Conservation (phyloP, 2,888 invertebrate species). For the Frankliniella fusca region DNA sequence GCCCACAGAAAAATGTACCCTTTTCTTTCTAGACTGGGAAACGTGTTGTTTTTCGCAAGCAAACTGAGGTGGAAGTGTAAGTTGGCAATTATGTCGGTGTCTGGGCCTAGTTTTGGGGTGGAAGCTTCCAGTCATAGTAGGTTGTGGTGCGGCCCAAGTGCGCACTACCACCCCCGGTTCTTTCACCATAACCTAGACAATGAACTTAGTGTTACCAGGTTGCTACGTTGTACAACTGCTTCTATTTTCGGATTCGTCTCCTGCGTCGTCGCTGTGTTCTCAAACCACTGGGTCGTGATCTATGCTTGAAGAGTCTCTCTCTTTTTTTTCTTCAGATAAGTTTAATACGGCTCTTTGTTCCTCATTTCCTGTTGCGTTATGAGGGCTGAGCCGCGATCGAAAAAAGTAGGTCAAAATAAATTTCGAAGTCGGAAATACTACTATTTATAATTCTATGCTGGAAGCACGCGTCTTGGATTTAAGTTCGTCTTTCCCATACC, state of each 20-base stretch:
- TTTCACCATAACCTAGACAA: constrained; percentile 21
- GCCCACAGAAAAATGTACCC: not conserved
- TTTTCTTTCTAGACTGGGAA: not conserved
- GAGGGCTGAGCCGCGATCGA: not conserved
- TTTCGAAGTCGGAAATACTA: too few relatives aligned
- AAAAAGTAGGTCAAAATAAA: too few relatives aligned
- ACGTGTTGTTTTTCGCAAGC: not conserved
- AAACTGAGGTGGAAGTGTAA: not conserved
- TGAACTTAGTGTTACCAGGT: not conserved
- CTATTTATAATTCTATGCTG: too few relatives aligned
- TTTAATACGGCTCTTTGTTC: not conserved
- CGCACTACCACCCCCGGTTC: not conserved
- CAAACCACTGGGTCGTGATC: not conserved
- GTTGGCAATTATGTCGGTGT: not conserved
- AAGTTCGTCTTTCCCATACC: too few relatives aligned
- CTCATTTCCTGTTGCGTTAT: not conserved
- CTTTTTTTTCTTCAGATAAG: not conserved
- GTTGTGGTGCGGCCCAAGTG: not conserved
- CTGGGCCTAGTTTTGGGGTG: not conserved
- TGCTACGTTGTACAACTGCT: not conserved
- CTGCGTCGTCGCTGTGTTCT: not conserved
- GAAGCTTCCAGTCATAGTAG: not conserved
- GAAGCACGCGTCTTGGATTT: too few relatives aligned
- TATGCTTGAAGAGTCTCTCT: not conserved
- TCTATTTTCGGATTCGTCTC: not conserved